Conservation (phyloP, 2,113 vertebrate species). For the Sardina pilchardus region DNA sequence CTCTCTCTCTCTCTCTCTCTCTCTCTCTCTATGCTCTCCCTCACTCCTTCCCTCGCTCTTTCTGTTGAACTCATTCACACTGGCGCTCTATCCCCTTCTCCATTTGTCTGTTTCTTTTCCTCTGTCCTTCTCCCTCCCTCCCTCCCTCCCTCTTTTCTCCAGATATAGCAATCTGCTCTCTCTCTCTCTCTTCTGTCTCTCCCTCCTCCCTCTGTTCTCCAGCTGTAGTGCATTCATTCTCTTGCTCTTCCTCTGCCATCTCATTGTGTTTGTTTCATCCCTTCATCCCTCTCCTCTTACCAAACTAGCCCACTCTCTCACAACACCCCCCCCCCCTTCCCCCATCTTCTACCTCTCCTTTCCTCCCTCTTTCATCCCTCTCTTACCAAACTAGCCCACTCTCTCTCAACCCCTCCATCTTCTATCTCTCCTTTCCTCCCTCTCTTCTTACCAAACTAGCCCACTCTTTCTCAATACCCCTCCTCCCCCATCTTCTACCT, state of each 20-base stretch:
- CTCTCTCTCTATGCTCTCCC: too few species aligned
- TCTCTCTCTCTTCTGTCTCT: not conserved
- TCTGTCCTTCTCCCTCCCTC: not conserved
- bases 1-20: conserved; percentile 9
- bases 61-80: too few species aligned
- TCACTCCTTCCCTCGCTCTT: too few species aligned
- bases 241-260: not conserved
- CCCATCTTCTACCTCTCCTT: not conserved
- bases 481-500: not conserved
- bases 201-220: not conserved
- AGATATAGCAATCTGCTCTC: not conserved
- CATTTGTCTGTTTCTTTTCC: conserved; percentile 25
- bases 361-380: not conserved
- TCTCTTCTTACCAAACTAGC: too few species aligned
- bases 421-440: not conserved
- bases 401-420: not conserved
- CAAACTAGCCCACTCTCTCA: too few species aligned
- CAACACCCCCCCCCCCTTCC: too few species aligned
- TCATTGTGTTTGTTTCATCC: too few species aligned
- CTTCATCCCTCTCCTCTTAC: too few species aligned
- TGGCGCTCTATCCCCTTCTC: too few species aligned
- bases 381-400: not conserved
- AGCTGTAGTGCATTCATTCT: too few species aligned
- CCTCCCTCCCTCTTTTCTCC: not conserved
- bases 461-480: not conserved